Base-by-base conservation (phyloP, 2,113 vertebrate genomes). In the Ardeotis arabs region DNA sequence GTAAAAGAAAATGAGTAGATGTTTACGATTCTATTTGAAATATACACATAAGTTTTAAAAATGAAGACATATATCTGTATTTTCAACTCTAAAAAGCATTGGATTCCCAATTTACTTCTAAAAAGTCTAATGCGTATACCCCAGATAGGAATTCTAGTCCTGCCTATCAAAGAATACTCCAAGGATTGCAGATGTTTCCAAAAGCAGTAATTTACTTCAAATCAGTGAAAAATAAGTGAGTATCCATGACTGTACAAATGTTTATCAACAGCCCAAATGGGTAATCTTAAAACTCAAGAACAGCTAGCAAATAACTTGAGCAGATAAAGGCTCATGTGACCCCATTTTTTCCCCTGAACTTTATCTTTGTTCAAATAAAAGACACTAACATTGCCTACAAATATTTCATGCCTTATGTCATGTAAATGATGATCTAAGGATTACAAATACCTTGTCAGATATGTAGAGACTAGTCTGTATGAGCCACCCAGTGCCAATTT, bases 361-460 rank as follows among this genome's bases (percentile, higher is more conserved):
- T 93, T 66, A 67, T 85, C 47, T 83, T 85, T 86, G 24, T 86
- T 84, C 29, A 92, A 79, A 88, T 82, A 75, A 49, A 84, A 75
- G 17, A 69, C 17, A 14, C 14, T 80, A 68, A n/a, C 3, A 1
- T 31, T 79, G 31, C 14, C 47, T 63, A 18, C 19, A 63, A 41
- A 53, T 69, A 64, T 31, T 66, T 89, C 37, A 21, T 83, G 6
- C 5, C 6, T 77, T 72, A n/a, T 68, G 18, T 80, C 18, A 37
- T 39, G 8, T 45, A 62, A 14, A 35, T 89, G 35, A 27, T 83
- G 29, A 37, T 60, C 55, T 67, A 62, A 55, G 31, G 11, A 55
- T 85, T 82, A 24, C 2, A 2, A 77, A 68, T 55, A n/a, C 3
- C 2, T 1, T 13, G 3, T 33, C 39, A 64, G 1, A 14, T 41